Evolutionary conservation across 2,797 vertebrate genomes (phyloP).

Genomic region (Falco concolor): DNA sequence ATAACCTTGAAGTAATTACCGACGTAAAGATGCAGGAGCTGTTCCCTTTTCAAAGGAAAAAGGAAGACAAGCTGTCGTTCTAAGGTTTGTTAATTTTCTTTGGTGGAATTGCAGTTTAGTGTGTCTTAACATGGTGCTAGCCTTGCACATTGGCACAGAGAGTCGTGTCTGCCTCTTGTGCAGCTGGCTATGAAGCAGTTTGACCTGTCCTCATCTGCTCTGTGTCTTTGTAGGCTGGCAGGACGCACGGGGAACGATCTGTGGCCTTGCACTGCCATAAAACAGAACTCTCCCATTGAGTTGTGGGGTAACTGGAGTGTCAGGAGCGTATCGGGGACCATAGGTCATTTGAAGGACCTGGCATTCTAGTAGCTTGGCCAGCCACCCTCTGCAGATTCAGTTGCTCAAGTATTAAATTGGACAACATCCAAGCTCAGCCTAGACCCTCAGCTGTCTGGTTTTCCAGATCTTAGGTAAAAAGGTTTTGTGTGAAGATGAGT

Average conservation of each 20-base stretch:
- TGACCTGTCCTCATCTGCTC: not conserved
- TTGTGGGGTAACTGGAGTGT: not conserved
- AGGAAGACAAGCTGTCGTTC: not conserved
- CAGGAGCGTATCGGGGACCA: accelerated
- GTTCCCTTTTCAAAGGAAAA: not conserved
- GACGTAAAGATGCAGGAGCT: not conserved
- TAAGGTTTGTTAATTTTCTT: not conserved
- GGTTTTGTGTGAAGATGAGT: not conserved
- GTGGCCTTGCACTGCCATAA: not conserved
- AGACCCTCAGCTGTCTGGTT: not conserved
- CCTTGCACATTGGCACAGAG: accelerated
- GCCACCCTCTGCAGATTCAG: not conserved
- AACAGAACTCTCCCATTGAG: not conserved
- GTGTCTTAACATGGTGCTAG: not conserved
- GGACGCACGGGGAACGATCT: not conserved
- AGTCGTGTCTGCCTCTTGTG: not conserved
- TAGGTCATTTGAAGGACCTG: not conserved
- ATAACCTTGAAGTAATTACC: not conserved
- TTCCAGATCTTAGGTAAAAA: not conserved
- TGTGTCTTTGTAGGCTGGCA: not conserved
- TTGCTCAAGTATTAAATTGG: not conserved
- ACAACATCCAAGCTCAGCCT: not conserved
- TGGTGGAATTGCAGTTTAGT: not conserved
- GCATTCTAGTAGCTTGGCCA: not conserved
- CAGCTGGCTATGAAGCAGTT: accelerated